phyloP scores from a whole-genome alignment of 2,113 vertebrate genomes.

The Myodes glareolus region DNA sequence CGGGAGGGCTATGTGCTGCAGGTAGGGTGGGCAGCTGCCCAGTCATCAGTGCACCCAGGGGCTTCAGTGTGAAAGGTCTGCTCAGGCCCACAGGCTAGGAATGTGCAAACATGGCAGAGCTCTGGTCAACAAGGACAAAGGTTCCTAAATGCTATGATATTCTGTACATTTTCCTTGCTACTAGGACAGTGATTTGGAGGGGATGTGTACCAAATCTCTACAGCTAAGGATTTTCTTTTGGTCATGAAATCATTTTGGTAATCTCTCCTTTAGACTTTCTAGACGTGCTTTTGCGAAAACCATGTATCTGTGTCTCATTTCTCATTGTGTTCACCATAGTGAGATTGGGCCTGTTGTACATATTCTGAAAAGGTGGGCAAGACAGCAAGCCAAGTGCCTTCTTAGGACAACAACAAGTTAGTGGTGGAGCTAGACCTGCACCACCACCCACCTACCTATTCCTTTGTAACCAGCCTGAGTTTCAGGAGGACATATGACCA shows the following conservation, averaged over 20 bases:
- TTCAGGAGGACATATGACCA: background rate
- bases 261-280: slow-evolving; percentile 31
- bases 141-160: fast-evolving
- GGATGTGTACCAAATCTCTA: background rate
- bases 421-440: background rate
- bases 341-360: background rate
- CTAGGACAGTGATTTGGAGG: background rate
- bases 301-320: background rate
- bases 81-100: slow-evolving; percentile 6
- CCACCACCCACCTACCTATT: background rate
- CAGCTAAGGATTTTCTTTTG: background rate
- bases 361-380: background rate
- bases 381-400: background rate
- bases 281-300: background rate
- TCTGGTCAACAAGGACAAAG: background rate
- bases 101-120: background rate
- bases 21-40: slow-evolving; percentile 86
- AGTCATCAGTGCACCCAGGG: fast-evolving
- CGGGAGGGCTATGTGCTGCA: slow-evolving; percentile 97
- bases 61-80: slow-evolving; percentile 19
- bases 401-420: background rate
- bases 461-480: background rate
- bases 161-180: background rate
- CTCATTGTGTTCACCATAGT: background rate
- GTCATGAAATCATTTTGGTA: slow-evolving; percentile 7